phyloP scores from a whole-genome alignment of 2,113 vertebrate species.

The Eudorcas thomsonii region DNA sequence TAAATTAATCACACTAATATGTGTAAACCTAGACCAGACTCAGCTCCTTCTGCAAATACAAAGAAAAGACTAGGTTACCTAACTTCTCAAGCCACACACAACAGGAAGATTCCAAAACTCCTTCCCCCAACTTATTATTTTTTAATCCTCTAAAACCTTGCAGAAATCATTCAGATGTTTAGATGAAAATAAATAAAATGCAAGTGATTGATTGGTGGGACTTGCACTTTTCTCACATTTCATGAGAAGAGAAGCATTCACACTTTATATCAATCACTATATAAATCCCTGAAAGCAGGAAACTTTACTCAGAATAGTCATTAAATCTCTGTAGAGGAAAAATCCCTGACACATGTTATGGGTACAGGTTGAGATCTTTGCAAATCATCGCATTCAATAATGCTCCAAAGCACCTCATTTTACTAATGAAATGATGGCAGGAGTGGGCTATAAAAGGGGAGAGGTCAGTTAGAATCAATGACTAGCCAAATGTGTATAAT shows the following conservation, averaged over 20 bases:
- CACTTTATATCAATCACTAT: not conserved
- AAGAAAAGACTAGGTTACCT: not conserved
- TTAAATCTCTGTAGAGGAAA: slow-evolving; percentile 22
- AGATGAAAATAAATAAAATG: not conserved
- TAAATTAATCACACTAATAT: not conserved
- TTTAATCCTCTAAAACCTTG: not conserved
- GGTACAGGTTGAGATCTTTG: not conserved
- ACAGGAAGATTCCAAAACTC: not conserved
- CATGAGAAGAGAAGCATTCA: not conserved
- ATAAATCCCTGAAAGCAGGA: not conserved
- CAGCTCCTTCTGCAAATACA: not conserved
- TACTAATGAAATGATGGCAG: not conserved
- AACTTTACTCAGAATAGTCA: not conserved
- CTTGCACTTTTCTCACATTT: not conserved
- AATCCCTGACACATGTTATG: not conserved
- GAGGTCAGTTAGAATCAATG: not conserved
- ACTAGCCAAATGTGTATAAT: not conserved
- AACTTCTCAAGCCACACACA: not conserved
- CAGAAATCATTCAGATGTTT: not conserved
- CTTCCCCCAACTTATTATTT: not conserved
- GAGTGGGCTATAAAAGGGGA: not conserved
- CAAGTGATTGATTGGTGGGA: not conserved
- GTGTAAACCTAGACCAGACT: not conserved
- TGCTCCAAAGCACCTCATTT: not conserved
- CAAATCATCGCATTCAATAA: not conserved